Conservation (phyloP, 2,113 vertebrate species). For the Charina bottae region DNA sequence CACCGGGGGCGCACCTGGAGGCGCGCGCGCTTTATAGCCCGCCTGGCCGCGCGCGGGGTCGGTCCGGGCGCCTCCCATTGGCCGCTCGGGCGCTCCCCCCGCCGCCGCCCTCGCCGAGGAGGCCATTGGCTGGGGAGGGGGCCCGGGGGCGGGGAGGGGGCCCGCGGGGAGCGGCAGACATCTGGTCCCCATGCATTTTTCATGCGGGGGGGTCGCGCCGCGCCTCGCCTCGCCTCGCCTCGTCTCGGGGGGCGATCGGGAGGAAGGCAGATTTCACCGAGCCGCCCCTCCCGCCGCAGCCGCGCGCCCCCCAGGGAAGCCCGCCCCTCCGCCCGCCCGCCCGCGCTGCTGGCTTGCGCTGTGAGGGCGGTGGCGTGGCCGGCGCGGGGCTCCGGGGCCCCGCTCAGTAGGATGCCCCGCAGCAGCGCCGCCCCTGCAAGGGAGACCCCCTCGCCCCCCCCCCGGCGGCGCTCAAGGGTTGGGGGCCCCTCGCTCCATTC, state of each 20-base stretch:
- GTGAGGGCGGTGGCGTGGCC: too few relatives aligned
- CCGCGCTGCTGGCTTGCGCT: background rate
- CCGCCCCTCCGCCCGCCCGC: too few relatives aligned
- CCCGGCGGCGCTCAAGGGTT: too few relatives aligned
- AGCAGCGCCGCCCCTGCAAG: background rate
- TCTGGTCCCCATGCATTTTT: constrained; percentile 81
- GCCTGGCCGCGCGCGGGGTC: constrained; percentile 49
- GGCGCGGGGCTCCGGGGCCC: too few relatives aligned
- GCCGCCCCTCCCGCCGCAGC: background rate
- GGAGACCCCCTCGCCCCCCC: background rate
- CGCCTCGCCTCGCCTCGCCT: background rate
- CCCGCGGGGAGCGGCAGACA: constrained; percentile 69
- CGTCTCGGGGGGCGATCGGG: background rate
- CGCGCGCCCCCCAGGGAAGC: background rate
- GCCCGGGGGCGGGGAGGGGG: constrained; percentile 53
- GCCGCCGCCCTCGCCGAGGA: constrained; percentile 46
- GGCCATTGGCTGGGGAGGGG: constrained; percentile 71
- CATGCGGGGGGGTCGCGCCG: constrained; percentile 59
- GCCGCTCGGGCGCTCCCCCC: constrained; percentile 60
- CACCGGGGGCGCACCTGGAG: constrained; percentile 45
- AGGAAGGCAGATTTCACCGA: background rate
- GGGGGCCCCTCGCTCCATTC: too few relatives aligned
- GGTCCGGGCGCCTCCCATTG: constrained; percentile 73
- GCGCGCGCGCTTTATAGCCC: constrained; percentile 58
- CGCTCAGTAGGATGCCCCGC: too few relatives aligned